phyloP scores from a whole-genome alignment of 2,888 invertebrate species.

The Proisotoma minuta region DNA sequence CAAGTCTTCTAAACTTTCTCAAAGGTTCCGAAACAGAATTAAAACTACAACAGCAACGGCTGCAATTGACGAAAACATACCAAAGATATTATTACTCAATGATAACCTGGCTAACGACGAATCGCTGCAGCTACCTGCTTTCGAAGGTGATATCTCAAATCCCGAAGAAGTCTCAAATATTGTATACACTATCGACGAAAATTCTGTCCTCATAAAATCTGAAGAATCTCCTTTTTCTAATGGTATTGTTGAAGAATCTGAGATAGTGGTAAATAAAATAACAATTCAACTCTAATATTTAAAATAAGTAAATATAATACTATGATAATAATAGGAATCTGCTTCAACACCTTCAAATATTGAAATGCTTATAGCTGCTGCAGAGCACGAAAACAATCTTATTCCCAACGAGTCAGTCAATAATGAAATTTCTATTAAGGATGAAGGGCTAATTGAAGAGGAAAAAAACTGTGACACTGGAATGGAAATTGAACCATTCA shows the following conservation, averaged over 20 bases:
- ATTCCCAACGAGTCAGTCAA: not conserved
- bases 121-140: too few relatives aligned
- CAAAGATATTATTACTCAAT: not conserved
- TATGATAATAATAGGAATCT: not conserved
- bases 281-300: not conserved
- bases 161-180: too few relatives aligned
- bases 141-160: too few relatives aligned
- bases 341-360: constrained; percentile 12
- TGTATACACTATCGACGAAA: constrained; percentile 11
- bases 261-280: not conserved
- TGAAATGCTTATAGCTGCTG: constrained; percentile 22
- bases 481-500: not conserved
- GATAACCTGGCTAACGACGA: not conserved
- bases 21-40: not conserved
- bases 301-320: not conserved
- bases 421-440: not conserved
- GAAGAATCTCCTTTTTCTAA: too few relatives aligned
- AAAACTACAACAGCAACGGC: not conserved
- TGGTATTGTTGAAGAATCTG: not conserved
- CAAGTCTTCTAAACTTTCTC: too few relatives aligned
- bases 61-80: not conserved
- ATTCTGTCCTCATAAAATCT: not conserved
- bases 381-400: constrained; percentile 13
- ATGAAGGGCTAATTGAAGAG: constrained; percentile 3
- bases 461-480: not conserved